Percentiles rank a stretch among this genome's conserved stretches.
Conservation (phyloP, 2,797 vertebrate species). For the Typhlichthys eigenmanni region DNA sequence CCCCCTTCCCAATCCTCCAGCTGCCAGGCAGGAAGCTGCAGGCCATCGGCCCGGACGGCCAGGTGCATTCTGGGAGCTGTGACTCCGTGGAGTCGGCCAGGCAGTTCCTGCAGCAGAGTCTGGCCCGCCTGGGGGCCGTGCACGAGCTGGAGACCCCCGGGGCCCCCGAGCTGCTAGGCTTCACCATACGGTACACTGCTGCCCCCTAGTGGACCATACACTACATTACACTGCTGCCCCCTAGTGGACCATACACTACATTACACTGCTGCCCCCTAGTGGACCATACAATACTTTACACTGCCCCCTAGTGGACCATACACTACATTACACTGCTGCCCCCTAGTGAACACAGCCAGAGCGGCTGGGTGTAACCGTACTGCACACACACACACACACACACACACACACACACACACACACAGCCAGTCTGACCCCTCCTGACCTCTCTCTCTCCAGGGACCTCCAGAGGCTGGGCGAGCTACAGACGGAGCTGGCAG, state of each 20-base stretch:
- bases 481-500: constrained; percentile 91
- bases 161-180: constrained; percentile 89
- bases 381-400: not conserved
- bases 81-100: constrained; percentile 87
- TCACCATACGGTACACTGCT: constrained; percentile 88
- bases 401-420: not conserved
- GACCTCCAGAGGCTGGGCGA: constrained; percentile 93
- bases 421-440: not conserved
- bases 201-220: constrained; percentile 55
- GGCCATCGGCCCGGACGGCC: constrained; percentile 66
- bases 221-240: constrained; percentile 79
- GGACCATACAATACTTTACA: too few species aligned
- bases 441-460: constrained; percentile 59
- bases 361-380: too few species aligned
- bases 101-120: constrained; percentile 92
- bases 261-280: too few species aligned
- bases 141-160: constrained; percentile 90
- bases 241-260: too few species aligned
- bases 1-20: constrained; percentile 60
- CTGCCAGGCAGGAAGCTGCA: constrained; percentile 86
- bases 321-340: too few species aligned
- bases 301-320: too few species aligned
- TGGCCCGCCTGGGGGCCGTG: constrained; percentile 86
- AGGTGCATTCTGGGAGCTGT: constrained; percentile 43
- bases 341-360: too few species aligned